Conservation (phyloP, 2,888 invertebrate species). For the Hypselothyrea guttata region DNA sequence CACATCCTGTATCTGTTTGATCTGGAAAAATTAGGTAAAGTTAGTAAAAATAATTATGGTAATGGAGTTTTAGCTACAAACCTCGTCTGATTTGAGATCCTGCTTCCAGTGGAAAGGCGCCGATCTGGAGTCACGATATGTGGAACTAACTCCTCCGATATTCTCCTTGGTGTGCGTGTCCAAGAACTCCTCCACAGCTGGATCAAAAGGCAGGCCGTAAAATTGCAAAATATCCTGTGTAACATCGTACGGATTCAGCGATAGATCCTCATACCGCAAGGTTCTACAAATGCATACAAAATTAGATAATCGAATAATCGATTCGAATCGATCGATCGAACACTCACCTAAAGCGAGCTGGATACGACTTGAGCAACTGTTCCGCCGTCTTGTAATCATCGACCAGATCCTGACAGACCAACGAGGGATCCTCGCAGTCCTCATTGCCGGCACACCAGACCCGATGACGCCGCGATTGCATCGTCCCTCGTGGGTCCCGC, state of each 20-base stretch:
- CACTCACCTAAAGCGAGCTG: conserved; percentile 88
- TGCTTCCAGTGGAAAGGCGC: conserved; percentile 94
- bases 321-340: too few relatives aligned
- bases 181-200: conserved; percentile 88
- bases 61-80: conserved; percentile 72
- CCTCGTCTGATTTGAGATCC: conserved; percentile 88
- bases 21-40: conserved; percentile 48
- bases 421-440: conserved; percentile 90
- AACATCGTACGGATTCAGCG: conserved; percentile 88
- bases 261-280: conserved; percentile 92
- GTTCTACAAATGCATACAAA: conserved; percentile 84
- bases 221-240: conserved; percentile 89
- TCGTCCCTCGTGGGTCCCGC: conserved; percentile 92
- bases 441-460: conserved; percentile 86
- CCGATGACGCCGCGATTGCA: conserved; percentile 92
- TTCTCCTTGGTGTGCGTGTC: conserved; percentile 91
- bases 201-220: conserved; percentile 88
- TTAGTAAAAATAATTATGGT: neutral
- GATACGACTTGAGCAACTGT: conserved; percentile 86
- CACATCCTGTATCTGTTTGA: conserved; percentile 84
- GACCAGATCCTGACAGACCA: conserved; percentile 91
- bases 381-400: conserved; percentile 91
- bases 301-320: too few relatives aligned
- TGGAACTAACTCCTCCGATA: conserved; percentile 92
- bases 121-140: conserved; percentile 91